phyloP scores from a whole-genome alignment of 2,113 vertebrate species.

The Quiscalus mexicanus region DNA sequence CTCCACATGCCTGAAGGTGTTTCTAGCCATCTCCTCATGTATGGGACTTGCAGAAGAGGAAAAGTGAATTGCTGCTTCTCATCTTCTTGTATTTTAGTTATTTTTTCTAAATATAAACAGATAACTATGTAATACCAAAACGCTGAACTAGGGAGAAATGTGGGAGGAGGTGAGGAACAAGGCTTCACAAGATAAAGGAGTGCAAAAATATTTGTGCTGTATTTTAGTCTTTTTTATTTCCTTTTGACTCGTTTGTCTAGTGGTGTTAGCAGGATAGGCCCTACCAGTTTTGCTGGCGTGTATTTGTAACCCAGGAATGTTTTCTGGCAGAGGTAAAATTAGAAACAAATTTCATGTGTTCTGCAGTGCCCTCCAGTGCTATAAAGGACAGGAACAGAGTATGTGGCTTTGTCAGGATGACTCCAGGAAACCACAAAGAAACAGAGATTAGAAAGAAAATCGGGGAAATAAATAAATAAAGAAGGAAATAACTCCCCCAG shows the following conservation, averaged over 20 bases:
- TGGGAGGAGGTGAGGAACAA: background rate
- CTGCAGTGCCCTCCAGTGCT: conserved; percentile 81
- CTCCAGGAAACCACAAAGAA: conserved; percentile 85
- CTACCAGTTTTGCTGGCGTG: conserved; percentile 76
- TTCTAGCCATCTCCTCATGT: background rate
- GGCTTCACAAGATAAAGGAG: conserved; percentile 27
- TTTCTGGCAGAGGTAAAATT: conserved; percentile 89
- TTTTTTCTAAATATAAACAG: background rate
- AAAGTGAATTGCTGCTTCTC: background rate
- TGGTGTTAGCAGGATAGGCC: conserved; percentile 72
- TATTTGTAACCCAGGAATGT: conserved; percentile 80
- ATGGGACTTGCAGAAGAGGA: background rate
- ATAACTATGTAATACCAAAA: background rate
- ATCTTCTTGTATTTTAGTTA: background rate
- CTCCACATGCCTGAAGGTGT: background rate
- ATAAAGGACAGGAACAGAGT: conserved; percentile 80
- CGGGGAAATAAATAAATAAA: conserved; percentile 64
- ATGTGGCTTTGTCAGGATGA: conserved; percentile 82
- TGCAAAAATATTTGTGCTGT: conserved; percentile 58
- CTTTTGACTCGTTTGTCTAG: conserved; percentile 86
- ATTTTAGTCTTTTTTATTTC: conserved; percentile 73
- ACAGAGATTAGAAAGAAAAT: conserved; percentile 80
- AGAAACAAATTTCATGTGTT: conserved; percentile 92
- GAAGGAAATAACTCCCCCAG: conserved; percentile 60
- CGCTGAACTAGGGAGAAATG: background rate